phyloP scores from a whole-genome alignment of 2,113 vertebrate genomes.

The Tragelaphus imberbis region DNA sequence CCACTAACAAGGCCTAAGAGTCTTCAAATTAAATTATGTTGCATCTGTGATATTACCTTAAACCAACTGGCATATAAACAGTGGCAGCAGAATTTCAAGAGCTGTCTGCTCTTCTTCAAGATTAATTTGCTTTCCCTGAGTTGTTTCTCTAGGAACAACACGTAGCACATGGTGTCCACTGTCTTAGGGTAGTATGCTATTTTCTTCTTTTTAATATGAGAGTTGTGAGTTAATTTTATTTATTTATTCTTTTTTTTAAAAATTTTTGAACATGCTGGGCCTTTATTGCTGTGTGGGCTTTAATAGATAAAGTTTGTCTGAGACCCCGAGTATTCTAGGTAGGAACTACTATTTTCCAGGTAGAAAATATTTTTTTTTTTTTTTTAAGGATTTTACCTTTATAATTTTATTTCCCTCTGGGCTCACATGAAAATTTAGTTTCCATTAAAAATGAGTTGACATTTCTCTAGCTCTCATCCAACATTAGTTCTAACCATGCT shows the following conservation, averaged over 20 bases:
- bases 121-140: slow-evolving; percentile 12
- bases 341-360: neutral
- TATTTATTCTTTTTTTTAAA: neutral
- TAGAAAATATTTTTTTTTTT: neutral
- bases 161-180: neutral
- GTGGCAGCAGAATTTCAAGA: neutral
- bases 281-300: neutral
- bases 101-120: slow-evolving; percentile 27
- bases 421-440: neutral
- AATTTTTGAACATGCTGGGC: neutral
- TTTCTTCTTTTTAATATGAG: neutral
- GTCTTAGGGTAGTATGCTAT: neutral
- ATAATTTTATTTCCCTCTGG: neutral
- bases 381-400: neutral
- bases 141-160: neutral
- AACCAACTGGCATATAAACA: slow-evolving; percentile 22
- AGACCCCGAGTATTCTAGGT: neutral
- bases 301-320: neutral
- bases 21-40: slow-evolving; percentile 19
- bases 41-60: slow-evolving; percentile 13
- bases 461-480: neutral
- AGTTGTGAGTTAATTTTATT: neutral
- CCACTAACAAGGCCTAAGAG: neutral
- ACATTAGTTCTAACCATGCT: neutral
- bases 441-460: neutral